Evolutionary conservation across 2,888 invertebrate species (phyloP).

Genomic region (Drosophila antonietae): DNA sequence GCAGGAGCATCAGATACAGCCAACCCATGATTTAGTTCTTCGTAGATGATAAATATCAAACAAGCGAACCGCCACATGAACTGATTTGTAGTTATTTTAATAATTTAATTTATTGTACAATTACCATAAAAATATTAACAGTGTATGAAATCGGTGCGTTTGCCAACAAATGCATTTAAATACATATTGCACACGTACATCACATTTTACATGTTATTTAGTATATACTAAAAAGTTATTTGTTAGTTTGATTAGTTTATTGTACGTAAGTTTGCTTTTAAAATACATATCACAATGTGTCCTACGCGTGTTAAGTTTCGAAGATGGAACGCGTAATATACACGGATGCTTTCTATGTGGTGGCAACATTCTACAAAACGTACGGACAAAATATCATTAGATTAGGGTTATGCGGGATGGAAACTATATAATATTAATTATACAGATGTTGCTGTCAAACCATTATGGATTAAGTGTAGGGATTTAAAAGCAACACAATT

Average conservation of each 20-base stretch:
- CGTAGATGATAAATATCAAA: not conserved
- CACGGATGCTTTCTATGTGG: conserved; percentile 41
- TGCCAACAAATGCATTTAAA: conserved; percentile 17
- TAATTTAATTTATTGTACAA: conserved; percentile 31
- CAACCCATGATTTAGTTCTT: not conserved
- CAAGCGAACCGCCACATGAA: not conserved
- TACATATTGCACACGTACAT: conserved; percentile 32
- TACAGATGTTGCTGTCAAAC: conserved; percentile 18
- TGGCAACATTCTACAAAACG: conserved; percentile 39
- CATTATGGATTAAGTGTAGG: conserved; percentile 1
- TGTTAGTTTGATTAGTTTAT: conserved; percentile 45
- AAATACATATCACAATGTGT: conserved; percentile 67
- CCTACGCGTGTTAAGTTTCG: conserved; percentile 20
- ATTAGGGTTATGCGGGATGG: conserved; percentile 22
- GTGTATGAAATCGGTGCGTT: not conserved
- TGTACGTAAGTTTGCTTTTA: conserved; percentile 40
- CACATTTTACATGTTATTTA: conserved; percentile 25
- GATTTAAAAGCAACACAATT: conserved; percentile 22
- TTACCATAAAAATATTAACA: conserved; percentile 19
- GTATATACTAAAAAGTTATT: conserved; percentile 28
- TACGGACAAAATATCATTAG: conserved; percentile 29
- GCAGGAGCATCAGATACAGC: conserved; percentile 1
- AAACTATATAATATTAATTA: conserved; percentile 10
- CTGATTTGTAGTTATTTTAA: conserved; percentile 21
- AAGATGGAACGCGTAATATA: conserved; percentile 21